Evolutionary conservation across 2,113 vertebrate genomes (phyloP).

Genomic region (Antidorcas marsupialis): DNA sequence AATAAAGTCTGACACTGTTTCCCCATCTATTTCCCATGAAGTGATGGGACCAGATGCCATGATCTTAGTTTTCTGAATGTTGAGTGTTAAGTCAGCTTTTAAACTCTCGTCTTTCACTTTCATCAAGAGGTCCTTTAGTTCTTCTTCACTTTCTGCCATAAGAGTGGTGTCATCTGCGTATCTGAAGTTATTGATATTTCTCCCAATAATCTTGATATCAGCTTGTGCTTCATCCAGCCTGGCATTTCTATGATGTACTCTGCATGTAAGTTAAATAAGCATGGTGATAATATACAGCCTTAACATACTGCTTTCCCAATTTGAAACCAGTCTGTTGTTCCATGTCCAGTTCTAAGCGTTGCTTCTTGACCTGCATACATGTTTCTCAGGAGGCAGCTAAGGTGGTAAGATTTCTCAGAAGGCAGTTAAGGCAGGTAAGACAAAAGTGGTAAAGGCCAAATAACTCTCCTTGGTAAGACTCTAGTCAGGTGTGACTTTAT

Average conservation of each 20-base stretch:
- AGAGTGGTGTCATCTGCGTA: rapidly evolving
- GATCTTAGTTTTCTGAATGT: not conserved
- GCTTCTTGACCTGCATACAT: not conserved
- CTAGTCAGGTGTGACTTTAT: not conserved
- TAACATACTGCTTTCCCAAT: not conserved
- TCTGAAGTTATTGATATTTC: not conserved
- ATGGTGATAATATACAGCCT: not conserved
- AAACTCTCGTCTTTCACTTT: not conserved
- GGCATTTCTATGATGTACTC: not conserved
- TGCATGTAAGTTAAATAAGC: not conserved
- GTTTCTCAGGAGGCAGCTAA: not conserved
- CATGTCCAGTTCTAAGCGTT: not conserved
- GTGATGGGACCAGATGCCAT: not conserved
- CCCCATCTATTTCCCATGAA: not conserved
- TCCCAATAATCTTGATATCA: not conserved
- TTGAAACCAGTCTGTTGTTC: not conserved
- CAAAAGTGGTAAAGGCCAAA: not conserved
- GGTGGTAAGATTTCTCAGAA: not conserved
- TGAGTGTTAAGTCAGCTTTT: not conserved
- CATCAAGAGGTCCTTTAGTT: not conserved
- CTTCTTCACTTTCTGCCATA: not conserved
- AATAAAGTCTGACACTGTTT: not conserved
- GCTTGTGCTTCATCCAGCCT: not conserved
- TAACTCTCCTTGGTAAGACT: not conserved
- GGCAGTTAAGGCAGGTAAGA: not conserved